Evolutionary conservation across 2,888 invertebrate species (phyloP).

Genomic region (Drosophila kambysellisi): DNA sequence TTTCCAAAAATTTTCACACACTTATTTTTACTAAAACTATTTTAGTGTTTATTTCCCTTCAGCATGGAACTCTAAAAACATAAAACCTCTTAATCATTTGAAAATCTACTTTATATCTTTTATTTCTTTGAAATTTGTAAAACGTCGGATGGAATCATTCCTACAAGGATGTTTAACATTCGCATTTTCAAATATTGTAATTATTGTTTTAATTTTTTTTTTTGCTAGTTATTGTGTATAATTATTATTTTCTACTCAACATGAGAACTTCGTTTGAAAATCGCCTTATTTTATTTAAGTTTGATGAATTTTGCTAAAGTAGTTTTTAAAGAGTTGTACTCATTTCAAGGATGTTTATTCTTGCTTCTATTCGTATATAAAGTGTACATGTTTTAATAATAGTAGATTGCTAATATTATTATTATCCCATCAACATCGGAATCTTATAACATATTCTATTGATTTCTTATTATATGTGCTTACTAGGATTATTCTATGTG

Average conservation of each 20-base stretch:
- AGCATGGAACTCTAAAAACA: not conserved
- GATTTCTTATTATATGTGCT: not conserved
- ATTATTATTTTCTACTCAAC: not conserved
- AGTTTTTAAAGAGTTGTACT: not conserved
- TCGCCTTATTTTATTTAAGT: not conserved
- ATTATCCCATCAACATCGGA: not conserved
- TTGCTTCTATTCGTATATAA: not conserved
- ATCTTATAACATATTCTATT: not conserved
- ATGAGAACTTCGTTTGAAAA: not conserved
- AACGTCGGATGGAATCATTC: not conserved
- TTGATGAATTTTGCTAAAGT: not conserved
- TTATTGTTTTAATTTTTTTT: not conserved
- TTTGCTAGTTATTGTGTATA: not conserved
- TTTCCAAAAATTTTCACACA: not conserved
- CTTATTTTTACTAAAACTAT: too few species aligned
- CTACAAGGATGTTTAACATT: fast-evolving
- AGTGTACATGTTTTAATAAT: not conserved
- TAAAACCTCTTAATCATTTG: not conserved
- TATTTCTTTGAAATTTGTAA: not conserved
- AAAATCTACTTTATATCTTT: not conserved
- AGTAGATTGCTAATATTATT: not conserved
- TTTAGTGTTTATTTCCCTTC: not conserved
- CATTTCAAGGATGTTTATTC: not conserved
- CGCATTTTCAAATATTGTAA: fast-evolving
- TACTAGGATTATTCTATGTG: not conserved